Base-by-base conservation (phyloP, 1,140 invertebrate genomes). In the Aricia agestis region DNA sequence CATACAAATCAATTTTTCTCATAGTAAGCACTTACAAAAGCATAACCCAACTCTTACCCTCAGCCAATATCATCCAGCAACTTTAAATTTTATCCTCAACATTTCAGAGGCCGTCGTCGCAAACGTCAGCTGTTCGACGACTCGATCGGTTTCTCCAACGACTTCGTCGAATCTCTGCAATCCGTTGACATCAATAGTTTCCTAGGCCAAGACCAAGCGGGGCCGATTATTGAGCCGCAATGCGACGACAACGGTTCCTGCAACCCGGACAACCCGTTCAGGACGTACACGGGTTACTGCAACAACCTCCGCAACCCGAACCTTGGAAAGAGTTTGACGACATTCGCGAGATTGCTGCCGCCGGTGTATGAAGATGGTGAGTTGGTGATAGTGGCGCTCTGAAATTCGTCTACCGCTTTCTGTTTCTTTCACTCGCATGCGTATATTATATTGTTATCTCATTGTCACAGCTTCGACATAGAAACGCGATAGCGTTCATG, bases 291-390 rank as follows among this genome's bases (percentile, higher is more conserved):
- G 0, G 98, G 98, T 4, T 95, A 97, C 78, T 99, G 98, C 80
- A 99, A 99, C 82, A 99, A 99, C 85, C 85, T 98, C 6, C 93
- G 95, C 11, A 96, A 97, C 81, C 97, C 98, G 0, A 95, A 94
- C 72, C 94, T 96, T 73, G 98, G 97, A 3, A 97, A 97, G 83
- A 96, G 95, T 76, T 91, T 98, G 72, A 97, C 96, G 0, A 96
- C 97, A 0, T 98, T 98, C 85, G 95, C 97, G 0, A 93, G 98
- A 76, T 92, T 98, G 65, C 82, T 98, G 59, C 96, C 97, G 0
- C 95, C 97, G 2, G 94, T 94, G 13, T 99, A 99, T 86, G 97
- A 98, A 87, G 97, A 99, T 85, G 97, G 97, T 90, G 82, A 84
- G 81, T 82, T 66, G n/a, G n/a, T n/a, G n/a, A n/a, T n/a, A n/a